Evolutionary conservation across 1,140 invertebrate species (phyloP), one percentile per base, ranked within the genome.

Genomic region (Daktulosphaira vitifoliae): DNA sequence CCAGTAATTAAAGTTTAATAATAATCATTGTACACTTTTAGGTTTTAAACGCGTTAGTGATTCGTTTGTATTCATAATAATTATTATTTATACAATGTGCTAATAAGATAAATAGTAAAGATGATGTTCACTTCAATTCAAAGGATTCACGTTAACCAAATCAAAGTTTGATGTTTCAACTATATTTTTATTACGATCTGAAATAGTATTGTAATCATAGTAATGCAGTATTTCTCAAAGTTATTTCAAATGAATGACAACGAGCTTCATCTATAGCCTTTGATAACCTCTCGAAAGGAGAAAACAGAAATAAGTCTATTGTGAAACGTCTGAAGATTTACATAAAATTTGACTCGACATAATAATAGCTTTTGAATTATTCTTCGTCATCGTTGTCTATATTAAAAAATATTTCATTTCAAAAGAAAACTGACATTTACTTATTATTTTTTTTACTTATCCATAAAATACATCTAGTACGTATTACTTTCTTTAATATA

Each of bases 381-480:
- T n/a, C n/a, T n/a, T 11, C 42, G 56, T 48, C 54, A 26, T n/a
- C 39, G 39, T 33, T 16, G 15, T 5, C 33, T 39, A 59, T 59
- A 59, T 59, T 59, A 59, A 59, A 59, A 56, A 46, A 59, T 59
- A 59, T 44, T 59, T n/a, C 18, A 25, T 59, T 59, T 33, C 11
- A 54, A 42, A 39, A 13, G 39, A 44, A 44, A 22, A 56, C 23
- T 46, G 39, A 59, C 39, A 44, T 53, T 53, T 38, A 53, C 26
- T 18, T 52, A 54, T 54, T 22, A 29, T 54, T 42, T 2, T 33
- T 16, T 16, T 16, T 29, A 22, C 26, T 7, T 49, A 49, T 49
- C 7, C 13, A 38, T 8, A 18, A 37, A 38, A 51, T 29, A 29
- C 11, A 18, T 26, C 25, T 51, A 51, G n/a, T 33, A 33, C 29